phyloP scores from a whole-genome alignment of 2,797 vertebrate genomes.

The Alouatta caraya region DNA sequence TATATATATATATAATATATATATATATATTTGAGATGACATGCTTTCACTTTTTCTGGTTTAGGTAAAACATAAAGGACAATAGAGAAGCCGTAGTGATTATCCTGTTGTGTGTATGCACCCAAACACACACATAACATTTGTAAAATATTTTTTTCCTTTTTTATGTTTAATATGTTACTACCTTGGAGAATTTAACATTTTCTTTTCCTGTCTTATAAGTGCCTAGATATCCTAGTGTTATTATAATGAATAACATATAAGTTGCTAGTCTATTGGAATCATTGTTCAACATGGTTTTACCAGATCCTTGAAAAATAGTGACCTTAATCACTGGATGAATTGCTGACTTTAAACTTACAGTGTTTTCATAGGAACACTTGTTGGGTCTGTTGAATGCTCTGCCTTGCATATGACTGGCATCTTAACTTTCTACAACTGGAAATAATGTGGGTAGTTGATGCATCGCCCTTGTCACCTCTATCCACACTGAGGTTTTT shows the following conservation, averaged over 20 bases:
- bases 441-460: conserved; percentile 19
- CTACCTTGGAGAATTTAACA: neutral
- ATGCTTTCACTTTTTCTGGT: neutral
- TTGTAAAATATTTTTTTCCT: neutral
- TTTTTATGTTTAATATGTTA: neutral
- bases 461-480: conserved; percentile 45
- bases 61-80: neutral
- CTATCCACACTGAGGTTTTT: conserved; percentile 36
- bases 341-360: neutral
- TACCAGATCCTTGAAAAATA: neutral
- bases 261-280: neutral
- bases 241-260: neutral
- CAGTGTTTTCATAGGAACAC: neutral
- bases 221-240: neutral
- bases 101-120: neutral
- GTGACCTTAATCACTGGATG: neutral
- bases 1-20: neutral
- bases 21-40: neutral
- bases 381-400: neutral
- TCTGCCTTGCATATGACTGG: neutral
- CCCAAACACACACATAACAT: neutral
- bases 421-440: conserved; percentile 22
- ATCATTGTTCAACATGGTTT: neutral
- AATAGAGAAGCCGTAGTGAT: neutral
- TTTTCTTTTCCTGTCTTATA: neutral